Conservation (phyloP, 2,797 vertebrate species). For the Odontamblyopus lacepedii region DNA sequence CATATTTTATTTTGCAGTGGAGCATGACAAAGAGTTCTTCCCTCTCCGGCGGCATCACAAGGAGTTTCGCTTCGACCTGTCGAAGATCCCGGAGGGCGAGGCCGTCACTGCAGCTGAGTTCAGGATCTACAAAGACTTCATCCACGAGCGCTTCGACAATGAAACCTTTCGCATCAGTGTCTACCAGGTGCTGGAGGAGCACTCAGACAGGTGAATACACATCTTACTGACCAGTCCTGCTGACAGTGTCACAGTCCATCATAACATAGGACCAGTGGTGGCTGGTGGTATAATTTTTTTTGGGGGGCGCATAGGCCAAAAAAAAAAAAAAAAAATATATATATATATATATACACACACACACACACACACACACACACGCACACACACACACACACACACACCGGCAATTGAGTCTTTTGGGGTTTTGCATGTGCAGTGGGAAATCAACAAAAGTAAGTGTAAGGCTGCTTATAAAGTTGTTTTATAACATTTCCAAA, state of each 20-base stretch:
- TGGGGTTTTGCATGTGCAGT: too few species aligned
- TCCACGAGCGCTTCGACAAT: conserved; percentile 89
- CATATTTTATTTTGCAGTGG: conserved; percentile 79
- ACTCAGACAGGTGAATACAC: conserved; percentile 86
- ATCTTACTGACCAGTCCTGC: background rate
- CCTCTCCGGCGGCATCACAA: conserved; percentile 90
- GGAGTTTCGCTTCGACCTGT: conserved; percentile 95
- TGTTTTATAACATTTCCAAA: too few species aligned
- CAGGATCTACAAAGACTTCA: conserved; percentile 95
- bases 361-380: too few species aligned
- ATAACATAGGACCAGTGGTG: background rate
- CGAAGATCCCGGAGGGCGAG: conserved; percentile 94
- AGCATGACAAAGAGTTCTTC: conserved; percentile 93
- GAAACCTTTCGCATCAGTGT: conserved; percentile 94
- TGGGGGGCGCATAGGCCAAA: too few species aligned
- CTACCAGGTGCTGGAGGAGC: conserved; percentile 96
- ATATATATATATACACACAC: too few species aligned
- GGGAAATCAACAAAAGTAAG: too few species aligned
- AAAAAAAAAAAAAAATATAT: too few species aligned
- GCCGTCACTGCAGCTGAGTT: conserved; percentile 95
- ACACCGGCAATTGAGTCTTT: too few species aligned
- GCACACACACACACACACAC: too few species aligned
- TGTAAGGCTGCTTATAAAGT: too few species aligned
- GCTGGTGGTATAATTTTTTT: too few species aligned
- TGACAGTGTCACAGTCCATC: background rate